phyloP scores from a whole-genome alignment of 2,113 vertebrate species.

The Potamarius usumacintae region DNA sequence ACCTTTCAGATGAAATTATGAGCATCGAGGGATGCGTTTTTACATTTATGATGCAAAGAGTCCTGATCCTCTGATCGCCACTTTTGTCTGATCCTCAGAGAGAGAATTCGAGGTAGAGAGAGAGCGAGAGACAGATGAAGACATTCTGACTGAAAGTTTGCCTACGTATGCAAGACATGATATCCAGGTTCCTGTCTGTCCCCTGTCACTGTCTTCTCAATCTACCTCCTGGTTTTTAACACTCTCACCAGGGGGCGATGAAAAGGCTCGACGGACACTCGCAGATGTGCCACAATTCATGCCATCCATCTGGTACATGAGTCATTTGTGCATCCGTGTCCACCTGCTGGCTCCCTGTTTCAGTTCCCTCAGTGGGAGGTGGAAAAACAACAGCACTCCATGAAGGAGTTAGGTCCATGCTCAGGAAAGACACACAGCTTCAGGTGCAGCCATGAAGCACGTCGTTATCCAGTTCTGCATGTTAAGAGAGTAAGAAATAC shows the following conservation, averaged over 20 bases:
- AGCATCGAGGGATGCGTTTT: background rate
- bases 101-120: background rate
- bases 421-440: background rate
- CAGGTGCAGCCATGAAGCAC: background rate
- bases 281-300: constrained; percentile 30
- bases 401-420: background rate
- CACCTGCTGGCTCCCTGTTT: constrained; percentile 20
- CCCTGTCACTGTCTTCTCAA: background rate
- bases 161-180: background rate
- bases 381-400: background rate
- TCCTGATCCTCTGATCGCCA: background rate
- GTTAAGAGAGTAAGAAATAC: background rate
- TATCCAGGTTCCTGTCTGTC: background rate
- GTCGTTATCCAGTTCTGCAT: background rate
- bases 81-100: background rate
- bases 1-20: background rate
- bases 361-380: background rate
- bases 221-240: background rate
- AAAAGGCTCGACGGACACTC: constrained; percentile 5
- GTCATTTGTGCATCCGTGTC: constrained; percentile 17
- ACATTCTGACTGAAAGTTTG: background rate
- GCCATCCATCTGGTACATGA: constrained; percentile 3
- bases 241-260: constrained; percentile 6
- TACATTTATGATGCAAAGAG: background rate
- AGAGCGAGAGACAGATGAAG: background rate